Base-by-base conservation (phyloP, 1,140 invertebrate species). In the Pogonognathellus flavescens region DNA sequence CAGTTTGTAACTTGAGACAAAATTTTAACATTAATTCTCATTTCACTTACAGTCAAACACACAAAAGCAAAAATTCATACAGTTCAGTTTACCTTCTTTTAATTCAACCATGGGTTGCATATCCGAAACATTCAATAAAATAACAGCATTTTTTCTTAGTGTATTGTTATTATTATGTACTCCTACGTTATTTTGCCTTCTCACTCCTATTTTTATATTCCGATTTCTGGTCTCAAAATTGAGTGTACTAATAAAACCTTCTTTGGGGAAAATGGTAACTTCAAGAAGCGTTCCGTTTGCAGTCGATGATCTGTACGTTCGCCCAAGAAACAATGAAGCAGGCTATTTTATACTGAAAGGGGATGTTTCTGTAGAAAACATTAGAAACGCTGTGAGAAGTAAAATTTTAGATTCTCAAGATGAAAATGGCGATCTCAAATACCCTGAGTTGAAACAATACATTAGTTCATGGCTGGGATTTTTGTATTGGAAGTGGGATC, bases 401-500 rank as follows among this genome's bases (percentile, higher is more conserved):
- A 57, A 57, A 57, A 57, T 57, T 57, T 14, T 57, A 9, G 53
- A 70, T 80, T 9, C 76, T 9, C 41, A 49, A 25, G 2, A 52
- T 0, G 31, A 80, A 84, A 76, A 25, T n/a, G 84, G 70, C 3
- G 16, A 66, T 53, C 66, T 25, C 11, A 55, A 41, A 50, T 84
- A 55, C 41, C 84, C 49, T 25, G 25, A 80, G n/a, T 50, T 84
- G n/a, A 66, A 55, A 76, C 66, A 76, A 62, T 84, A 80, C 57
- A 22, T 62, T 2, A n/a, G 14, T 14, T 31, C 53, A 6, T 84
- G 66, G 50, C 13, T 50, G 14, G 66, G 52, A 25, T 84, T 80
- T 70, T 16, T 80, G 0, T 80, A 76, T 80, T 84, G 84, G 84
- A 80, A 80, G 41, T 41, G 66, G 70, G 84, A 84, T 22, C 31